Evolutionary conservation across 2,888 invertebrate species (phyloP), one percentile per base, ranked within the genome.

Genomic region (Drosophila bunnanda): DNA sequence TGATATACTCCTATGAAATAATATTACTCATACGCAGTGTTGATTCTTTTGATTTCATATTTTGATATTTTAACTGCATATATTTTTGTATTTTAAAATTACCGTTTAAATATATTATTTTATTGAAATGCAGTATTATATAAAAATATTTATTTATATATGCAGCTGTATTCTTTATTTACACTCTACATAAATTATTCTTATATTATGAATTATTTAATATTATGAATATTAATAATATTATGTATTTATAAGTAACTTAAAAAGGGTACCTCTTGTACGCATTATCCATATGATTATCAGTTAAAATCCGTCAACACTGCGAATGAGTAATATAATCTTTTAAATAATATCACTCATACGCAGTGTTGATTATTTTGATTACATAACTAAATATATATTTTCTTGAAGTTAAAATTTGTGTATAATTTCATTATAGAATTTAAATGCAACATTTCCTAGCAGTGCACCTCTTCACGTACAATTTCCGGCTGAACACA

Each of bases 401-500:
- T 6, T 6, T 50, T 13, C 17, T 25, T 25, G 9, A 15, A 46
- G 2, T 13, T 30, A 7, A 7, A 7, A 1, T 13, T 7, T 48
- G 2, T 6, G 0, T 10, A 22, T 2, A 34, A 2, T 0, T 4
- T 36, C 36, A 7, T n/a, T 12, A 34, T 17, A 8, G 12, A 13
- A 13, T 30, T 28, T 2, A 30, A 12, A 7, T 17, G 13, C 13
- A 8, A 50, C 4, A 9, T 30, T 43, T 55, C 15, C 13, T 34
- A 6, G 10, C 41, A 53, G 74, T 85, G 82, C 75, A 76, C 75
- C 79, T 78, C 62, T 62, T 78, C 81, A 82, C 89, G 83, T 88
- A 90, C 89, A 90, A 90, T 90, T 90, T 90, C 90, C 90, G 90
- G 88, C 88, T 90, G 81, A 90, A 82, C 89, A 90, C 90, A 90